phyloP scores from a whole-genome alignment of 1,140 invertebrate species.

The Atta texana region DNA sequence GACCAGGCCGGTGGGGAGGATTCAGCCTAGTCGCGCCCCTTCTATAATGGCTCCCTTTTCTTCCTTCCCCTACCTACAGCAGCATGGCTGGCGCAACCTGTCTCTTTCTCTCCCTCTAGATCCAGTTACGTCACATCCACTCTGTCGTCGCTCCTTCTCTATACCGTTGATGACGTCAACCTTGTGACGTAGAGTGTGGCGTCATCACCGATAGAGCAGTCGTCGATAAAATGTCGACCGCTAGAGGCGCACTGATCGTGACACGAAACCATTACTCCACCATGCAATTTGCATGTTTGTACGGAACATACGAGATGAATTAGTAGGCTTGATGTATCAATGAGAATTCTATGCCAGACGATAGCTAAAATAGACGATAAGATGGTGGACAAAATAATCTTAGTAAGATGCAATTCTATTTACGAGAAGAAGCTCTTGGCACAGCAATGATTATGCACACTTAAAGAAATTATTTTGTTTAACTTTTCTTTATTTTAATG shows the following conservation, averaged over 20 bases:
- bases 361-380: neutral
- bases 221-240: conserved; percentile 65
- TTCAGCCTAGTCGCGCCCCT: conserved; percentile 87
- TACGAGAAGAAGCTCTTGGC: neutral
- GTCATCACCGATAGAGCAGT: conserved; percentile 72
- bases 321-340: conserved; percentile 55
- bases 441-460: neutral
- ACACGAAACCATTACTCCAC: conserved; percentile 64
- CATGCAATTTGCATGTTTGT: neutral
- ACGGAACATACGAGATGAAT: conserved; percentile 32
- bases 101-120: conserved; percentile 73
- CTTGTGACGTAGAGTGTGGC: conserved; percentile 81
- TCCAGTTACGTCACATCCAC: conserved; percentile 69
- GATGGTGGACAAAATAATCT: neutral
- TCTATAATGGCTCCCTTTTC: conserved; percentile 87
- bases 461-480: neutral
- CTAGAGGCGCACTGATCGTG: conserved; percentile 67
- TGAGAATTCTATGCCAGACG: conserved; percentile 30
- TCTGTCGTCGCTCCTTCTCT: conserved; percentile 69
- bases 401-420: conserved; percentile 2
- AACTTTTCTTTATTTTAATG: neutral
- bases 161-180: conserved; percentile 80
- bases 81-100: conserved; percentile 83
- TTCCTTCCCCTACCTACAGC: conserved; percentile 85
- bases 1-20: conserved; percentile 85